Conservation (phyloP, 1,140 invertebrate species). For the Nebria ingens region DNA sequence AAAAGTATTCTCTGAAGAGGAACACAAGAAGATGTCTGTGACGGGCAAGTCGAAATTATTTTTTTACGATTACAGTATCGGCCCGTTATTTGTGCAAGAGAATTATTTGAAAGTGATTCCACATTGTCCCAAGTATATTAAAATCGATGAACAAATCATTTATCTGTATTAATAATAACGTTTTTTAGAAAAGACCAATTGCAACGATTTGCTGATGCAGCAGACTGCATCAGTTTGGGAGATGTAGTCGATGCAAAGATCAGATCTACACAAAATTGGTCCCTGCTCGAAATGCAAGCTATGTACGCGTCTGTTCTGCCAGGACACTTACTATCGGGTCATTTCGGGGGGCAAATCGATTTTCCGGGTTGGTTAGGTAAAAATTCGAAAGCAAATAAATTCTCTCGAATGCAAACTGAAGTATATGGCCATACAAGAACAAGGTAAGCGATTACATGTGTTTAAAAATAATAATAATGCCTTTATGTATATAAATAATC, state of each 20-base stretch:
- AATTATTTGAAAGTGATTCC: constrained; percentile 80
- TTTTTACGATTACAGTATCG: constrained; percentile 94
- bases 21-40: constrained; percentile 72
- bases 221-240: constrained; percentile 74
- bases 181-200: too few relatives aligned
- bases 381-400: constrained; percentile 77
- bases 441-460: constrained; percentile 53
- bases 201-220: constrained; percentile 60
- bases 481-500: constrained; percentile 12
- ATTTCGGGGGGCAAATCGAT: constrained; percentile 58
- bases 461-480: constrained; percentile 12
- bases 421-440: constrained; percentile 70
- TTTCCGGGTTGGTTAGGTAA: constrained; percentile 96
- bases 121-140: constrained; percentile 52
- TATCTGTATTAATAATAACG: constrained; percentile 28
- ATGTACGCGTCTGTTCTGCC: constrained; percentile 87
- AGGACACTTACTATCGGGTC: constrained; percentile 71
- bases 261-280: constrained; percentile 70
- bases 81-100: constrained; percentile 94
- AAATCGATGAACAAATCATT: not conserved
- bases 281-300: constrained; percentile 82
- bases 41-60: constrained; percentile 86
- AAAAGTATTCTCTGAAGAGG: constrained; percentile 77
- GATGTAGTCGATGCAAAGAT: constrained; percentile 80
- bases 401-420: constrained; percentile 71